Percentiles rank a stretch among this genome's conserved stretches.
phyloP scores from a whole-genome alignment of 1,140 invertebrate genomes.

The Chionoecetes opilio region DNA sequence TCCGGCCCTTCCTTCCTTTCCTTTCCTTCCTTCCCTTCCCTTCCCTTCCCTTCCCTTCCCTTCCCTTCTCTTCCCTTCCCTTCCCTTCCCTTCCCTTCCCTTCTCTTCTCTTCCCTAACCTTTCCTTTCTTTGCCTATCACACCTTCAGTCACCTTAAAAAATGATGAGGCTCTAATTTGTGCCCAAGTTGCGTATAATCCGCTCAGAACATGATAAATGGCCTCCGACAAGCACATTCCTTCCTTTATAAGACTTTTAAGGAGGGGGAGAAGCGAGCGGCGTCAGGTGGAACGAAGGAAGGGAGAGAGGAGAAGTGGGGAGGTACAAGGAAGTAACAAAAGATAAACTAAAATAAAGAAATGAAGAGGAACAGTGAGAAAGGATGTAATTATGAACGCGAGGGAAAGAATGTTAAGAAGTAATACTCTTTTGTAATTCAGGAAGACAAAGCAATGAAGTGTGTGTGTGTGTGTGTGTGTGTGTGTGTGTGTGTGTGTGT shows the following conservation, averaged over 20 bases:
- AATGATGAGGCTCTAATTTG: slow-evolving; percentile 15
- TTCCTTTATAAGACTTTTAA: slow-evolving; percentile 20
- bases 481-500: too few species aligned
- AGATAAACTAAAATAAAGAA: background rate
- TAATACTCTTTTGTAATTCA: too few species aligned
- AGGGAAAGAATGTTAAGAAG: too few species aligned
- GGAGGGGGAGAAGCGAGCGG: background rate
- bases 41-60: background rate
- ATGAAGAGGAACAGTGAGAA: background rate
- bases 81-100: too few species aligned
- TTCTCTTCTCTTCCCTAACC: background rate
- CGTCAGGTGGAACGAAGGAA: background rate
- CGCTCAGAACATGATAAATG: background rate
- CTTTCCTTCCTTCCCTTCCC: background rate
- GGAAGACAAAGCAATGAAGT: too few species aligned
- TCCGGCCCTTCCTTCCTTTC: background rate
- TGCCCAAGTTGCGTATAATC: slow-evolving; percentile 27
- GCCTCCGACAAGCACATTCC: slow-evolving; percentile 14
- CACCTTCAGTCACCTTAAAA: background rate
- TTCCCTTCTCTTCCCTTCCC: background rate
- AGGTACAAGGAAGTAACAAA: background rate
- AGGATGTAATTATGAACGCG: too few species aligned
- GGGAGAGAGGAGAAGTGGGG: background rate
- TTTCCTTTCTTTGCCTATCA: background rate
- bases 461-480: too few species aligned